Conservation (phyloP, 2,797 vertebrate species). For the Tinamus major region DNA sequence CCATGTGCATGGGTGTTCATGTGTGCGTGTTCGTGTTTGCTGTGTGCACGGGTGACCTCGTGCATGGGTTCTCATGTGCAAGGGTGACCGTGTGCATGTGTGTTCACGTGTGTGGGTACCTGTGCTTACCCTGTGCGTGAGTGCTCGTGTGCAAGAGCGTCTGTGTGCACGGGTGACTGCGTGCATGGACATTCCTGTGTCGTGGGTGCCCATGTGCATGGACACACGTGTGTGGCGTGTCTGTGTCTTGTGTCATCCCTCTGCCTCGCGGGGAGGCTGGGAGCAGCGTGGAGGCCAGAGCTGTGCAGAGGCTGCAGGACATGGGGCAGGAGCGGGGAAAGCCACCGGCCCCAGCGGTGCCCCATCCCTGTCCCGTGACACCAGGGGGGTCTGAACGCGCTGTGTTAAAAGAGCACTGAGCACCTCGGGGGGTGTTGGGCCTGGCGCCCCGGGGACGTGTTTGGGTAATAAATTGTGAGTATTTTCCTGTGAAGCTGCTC, state of each 20-base stretch:
- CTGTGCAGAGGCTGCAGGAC: too few relatives aligned
- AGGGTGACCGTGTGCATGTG: background rate
- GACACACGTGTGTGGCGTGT: accelerated
- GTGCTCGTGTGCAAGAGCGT: background rate
- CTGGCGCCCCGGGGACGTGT: accelerated
- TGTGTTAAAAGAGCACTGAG: background rate
- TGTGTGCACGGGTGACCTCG: too few relatives aligned
- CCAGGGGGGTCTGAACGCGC: background rate
- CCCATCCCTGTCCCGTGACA: background rate
- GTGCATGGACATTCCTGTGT: too few relatives aligned
- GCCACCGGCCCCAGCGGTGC: accelerated
- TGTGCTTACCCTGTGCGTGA: background rate
- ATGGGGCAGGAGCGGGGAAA: too few relatives aligned
- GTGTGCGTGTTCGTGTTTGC: too few relatives aligned
- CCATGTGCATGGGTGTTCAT: too few relatives aligned
- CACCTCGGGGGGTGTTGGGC: background rate
- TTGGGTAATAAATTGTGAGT: accelerated
- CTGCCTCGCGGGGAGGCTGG: background rate
- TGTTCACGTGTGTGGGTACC: background rate
- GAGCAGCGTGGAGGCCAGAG: background rate
- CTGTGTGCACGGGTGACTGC: background rate
- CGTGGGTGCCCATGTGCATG: too few relatives aligned
- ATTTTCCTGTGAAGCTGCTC: background rate
- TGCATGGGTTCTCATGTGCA: background rate
- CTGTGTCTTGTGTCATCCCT: accelerated